phyloP scores from a whole-genome alignment of 2,113 vertebrate genomes.

The Rhinoderma darwinii region DNA sequence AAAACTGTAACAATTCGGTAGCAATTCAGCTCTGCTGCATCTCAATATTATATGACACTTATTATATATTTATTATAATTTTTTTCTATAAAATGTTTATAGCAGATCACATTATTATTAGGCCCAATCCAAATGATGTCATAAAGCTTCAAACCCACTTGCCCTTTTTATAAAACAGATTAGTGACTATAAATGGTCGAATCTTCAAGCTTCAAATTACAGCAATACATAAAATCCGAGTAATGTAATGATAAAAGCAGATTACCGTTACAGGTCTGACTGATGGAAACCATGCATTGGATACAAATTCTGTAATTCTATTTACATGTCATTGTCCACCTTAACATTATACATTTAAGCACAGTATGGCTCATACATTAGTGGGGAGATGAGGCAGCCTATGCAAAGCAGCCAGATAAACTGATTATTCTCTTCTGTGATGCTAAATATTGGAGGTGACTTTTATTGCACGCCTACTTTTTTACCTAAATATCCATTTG shows the following conservation, averaged over 20 bases:
- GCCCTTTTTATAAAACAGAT: neutral
- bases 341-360: neutral
- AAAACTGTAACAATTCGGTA: neutral
- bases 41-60: neutral
- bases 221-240: conserved; percentile 1
- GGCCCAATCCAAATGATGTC: neutral
- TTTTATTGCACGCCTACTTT: neutral
- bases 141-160: neutral
- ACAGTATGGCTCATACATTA: neutral
- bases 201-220: neutral
- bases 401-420: conserved; percentile 8
- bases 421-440: neutral
- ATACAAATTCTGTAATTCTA: neutral
- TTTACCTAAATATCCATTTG: neutral
- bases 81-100: neutral
- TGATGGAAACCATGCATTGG: neutral
- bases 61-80: neutral
- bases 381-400: neutral
- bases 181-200: neutral
- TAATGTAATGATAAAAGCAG: conserved; percentile 2
- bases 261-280: conserved; percentile 9
- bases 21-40: neutral
- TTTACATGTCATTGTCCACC: conserved; percentile 17
- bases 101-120: neutral
- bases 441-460: conserved; percentile 9